Evolutionary conservation across 35 echinoderm and acorn worm genomes (phyloP).

Genomic region (Diadema setosum): DNA sequence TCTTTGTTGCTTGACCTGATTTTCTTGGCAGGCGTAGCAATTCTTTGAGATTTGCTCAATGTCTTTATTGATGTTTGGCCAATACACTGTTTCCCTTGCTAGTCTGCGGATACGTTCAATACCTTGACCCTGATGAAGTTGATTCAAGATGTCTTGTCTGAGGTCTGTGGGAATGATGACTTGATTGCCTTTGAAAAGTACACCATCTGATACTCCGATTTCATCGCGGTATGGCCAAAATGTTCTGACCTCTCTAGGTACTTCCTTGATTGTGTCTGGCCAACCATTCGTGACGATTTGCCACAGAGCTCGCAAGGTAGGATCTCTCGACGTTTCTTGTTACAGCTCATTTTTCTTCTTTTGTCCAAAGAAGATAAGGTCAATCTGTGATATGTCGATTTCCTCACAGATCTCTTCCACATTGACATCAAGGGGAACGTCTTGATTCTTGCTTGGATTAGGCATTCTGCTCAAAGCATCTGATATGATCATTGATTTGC

Average conservation of each 20-base stretch:
- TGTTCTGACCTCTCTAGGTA: neutral
- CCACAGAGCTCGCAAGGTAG: no score
- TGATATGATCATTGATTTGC: neutral
- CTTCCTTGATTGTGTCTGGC: conserved; percentile 7
- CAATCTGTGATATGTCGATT: no score
- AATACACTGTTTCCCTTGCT: conserved; percentile 56
- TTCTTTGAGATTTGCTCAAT: conserved; percentile 31
- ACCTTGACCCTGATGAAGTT: conserved; percentile 32
- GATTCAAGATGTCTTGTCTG: conserved; percentile 44
- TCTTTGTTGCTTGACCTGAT: conserved; percentile 3
- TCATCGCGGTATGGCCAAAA: conserved; percentile 61
- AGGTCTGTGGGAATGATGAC: conserved; percentile 42
- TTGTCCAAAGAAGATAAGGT: no score
- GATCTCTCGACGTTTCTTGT: no score
- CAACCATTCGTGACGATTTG: no score
- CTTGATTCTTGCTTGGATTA: no score
- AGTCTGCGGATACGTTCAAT: conserved; percentile 39
- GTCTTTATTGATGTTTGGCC: conserved; percentile 63
- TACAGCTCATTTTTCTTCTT: no score
- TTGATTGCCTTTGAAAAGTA: conserved; percentile 67
- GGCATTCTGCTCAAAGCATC: no score
- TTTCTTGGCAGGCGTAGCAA: conserved; percentile 36
- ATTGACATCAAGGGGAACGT: no score
- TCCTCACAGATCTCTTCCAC: no score
- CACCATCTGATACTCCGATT: conserved; percentile 43